Evolutionary conservation across 2,797 vertebrate species (phyloP), one percentile per base, ranked within the genome.

Genomic region (Sparus aurata): DNA sequence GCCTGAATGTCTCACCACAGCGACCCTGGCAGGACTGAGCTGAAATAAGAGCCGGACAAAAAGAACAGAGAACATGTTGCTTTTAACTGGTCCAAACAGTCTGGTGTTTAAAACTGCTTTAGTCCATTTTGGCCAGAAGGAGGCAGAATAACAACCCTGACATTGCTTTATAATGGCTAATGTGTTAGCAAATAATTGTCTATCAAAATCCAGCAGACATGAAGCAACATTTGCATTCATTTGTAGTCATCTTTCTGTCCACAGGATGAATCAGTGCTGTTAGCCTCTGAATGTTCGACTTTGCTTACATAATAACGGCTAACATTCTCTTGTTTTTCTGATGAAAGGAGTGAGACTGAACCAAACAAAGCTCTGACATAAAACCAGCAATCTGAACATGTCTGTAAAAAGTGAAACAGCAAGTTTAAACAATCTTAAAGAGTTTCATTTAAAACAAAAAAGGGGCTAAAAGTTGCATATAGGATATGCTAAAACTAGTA

Each of bases 11-110:
- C 82, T 98, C 97, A 1, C 92, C 94, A 88, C 98, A 99, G 68
- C 96, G 96, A 62, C 97, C 97, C 87, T 76, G 91, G 87, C 98
- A 99, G 69, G 97, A 98, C 67, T 60, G 77, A 30, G 88, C 97
- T 98, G 91, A 13, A 76, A 69, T 23, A 16, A 69, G 74, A 89
- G 74, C 67, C 49, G 68, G 9, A 71, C 27, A 62, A n/a, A 41
- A 41, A 54, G 18, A 57, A 38, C 58, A 46, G 38, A 41, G 41
- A 23, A 20, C 5, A 2, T 12, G 4, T 15, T 22, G 18, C 11
- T 11, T 34, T 13, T 1, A 53, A 11, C 25, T 16, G 11, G 4
- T 61, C 41, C 3, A 45, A 61, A 53, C 18, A 0, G 9, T 38
- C 38, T 38, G 38, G 8, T 11, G 38, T 38, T 38, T 38, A 38